phyloP scores from a whole-genome alignment of 2,113 vertebrate genomes.

The Lontra canadensis region DNA sequence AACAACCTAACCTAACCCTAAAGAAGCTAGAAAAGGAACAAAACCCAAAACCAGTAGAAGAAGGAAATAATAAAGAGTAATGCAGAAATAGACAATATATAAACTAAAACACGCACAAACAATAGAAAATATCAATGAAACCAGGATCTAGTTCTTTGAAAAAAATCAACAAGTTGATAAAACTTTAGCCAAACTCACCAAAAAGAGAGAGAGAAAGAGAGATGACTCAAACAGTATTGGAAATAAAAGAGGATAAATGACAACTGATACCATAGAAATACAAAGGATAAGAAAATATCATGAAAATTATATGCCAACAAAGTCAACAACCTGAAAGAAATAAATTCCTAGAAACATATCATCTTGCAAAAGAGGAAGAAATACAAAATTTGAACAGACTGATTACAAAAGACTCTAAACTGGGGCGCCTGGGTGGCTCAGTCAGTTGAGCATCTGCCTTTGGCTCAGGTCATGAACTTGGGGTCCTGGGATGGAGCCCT shows the following conservation, averaged over 20 bases:
- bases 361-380: not conserved
- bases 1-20: not conserved
- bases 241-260: not conserved
- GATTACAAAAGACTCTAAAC: not conserved
- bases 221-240: not conserved
- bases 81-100: not conserved
- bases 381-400: not conserved
- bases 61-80: not conserved
- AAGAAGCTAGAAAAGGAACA: not conserved
- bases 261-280: not conserved
- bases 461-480: not conserved
- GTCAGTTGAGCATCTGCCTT: not conserved
- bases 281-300: not conserved
- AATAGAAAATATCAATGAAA: not conserved
- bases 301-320: not conserved
- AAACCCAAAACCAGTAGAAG: not conserved
- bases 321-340: not conserved
- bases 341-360: not conserved
- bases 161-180: not conserved
- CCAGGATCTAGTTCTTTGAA: not conserved
- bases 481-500: not conserved
- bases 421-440: not conserved
- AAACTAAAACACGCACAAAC: not conserved
- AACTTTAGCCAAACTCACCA: not conserved
- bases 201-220: not conserved